Evolutionary conservation across 2,113 vertebrate genomes (phyloP).

Genomic region (Sitta europaea): DNA sequence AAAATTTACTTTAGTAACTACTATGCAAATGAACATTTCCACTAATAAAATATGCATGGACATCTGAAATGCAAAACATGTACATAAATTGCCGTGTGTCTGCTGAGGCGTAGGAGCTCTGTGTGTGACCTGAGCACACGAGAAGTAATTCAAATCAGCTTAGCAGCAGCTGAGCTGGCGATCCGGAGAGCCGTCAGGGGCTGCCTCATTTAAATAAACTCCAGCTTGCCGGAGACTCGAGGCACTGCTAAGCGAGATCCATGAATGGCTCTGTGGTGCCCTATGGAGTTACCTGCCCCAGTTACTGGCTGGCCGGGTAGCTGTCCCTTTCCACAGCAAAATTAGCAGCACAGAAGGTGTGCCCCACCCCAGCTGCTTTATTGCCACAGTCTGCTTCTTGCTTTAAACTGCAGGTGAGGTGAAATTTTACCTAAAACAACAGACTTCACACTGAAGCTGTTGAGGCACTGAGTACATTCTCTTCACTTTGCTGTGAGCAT

Average conservation of each 20-base stretch:
- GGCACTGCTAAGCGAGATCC: neutral
- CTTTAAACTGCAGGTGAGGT: neutral
- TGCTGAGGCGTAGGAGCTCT: neutral
- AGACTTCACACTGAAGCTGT: neutral
- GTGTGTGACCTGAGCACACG: neutral
- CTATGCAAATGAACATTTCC: neutral
- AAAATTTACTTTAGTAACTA: conserved; percentile 77
- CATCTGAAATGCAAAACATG: neutral
- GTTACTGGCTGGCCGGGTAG: neutral
- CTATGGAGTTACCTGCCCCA: neutral
- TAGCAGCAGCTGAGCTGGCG: neutral
- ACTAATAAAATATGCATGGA: neutral
- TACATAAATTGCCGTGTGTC: neutral
- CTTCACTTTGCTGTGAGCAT: neutral
- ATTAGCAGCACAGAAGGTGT: neutral
- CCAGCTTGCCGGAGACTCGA: neutral
- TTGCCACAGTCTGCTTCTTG: neutral
- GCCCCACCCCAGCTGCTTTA: neutral
- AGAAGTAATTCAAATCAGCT: neutral
- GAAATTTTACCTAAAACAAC: neutral
- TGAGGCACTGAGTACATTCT: neutral
- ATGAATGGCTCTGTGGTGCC: neutral
- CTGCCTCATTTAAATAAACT: neutral
- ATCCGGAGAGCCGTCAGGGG: neutral
- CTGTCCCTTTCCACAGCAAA: neutral